phyloP scores from a whole-genome alignment of 2,797 vertebrate species.

The Pelodytes ibericus region DNA sequence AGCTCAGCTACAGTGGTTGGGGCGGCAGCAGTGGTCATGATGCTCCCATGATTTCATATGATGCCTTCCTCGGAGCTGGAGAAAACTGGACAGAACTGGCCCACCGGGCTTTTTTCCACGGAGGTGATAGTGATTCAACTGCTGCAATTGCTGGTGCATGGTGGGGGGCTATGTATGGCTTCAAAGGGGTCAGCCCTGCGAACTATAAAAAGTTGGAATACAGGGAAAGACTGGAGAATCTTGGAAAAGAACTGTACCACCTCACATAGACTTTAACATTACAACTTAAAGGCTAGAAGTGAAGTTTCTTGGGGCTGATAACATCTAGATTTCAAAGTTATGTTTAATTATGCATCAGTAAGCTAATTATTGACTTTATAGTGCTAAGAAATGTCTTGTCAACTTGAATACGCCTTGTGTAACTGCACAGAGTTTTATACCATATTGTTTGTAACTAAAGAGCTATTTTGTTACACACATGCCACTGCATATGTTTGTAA shows the following conservation, averaged over 20 bases:
- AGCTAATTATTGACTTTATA: no score
- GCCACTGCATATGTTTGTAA: no score
- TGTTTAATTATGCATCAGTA: background rate
- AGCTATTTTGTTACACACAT: no score
- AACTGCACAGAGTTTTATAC: no score
- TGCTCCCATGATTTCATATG: constrained; percentile 82
- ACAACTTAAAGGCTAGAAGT: background rate
- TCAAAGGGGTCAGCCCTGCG: constrained; percentile 64
- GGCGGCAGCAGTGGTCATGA: constrained; percentile 80
- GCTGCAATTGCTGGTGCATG: constrained; percentile 74
- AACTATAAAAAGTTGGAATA: constrained; percentile 76
- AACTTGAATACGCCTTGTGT: no score
- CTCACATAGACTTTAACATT: constrained; percentile 1
- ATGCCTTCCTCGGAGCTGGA: constrained; percentile 73
- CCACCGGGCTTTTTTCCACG: constrained; percentile 76
- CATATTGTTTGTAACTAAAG: no score
- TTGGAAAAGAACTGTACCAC: constrained; percentile 67
- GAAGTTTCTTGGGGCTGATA: background rate
- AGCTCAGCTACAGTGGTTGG: constrained; percentile 71
- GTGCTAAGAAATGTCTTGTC: no score
- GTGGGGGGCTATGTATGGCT: constrained; percentile 78
- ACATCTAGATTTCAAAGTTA: background rate
- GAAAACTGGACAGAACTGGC: constrained; percentile 77
- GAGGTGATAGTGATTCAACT: constrained; percentile 79
- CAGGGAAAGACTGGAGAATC: constrained; percentile 66